phyloP scores from a whole-genome alignment of 2,888 invertebrate genomes.

The Bombylius discolor region DNA sequence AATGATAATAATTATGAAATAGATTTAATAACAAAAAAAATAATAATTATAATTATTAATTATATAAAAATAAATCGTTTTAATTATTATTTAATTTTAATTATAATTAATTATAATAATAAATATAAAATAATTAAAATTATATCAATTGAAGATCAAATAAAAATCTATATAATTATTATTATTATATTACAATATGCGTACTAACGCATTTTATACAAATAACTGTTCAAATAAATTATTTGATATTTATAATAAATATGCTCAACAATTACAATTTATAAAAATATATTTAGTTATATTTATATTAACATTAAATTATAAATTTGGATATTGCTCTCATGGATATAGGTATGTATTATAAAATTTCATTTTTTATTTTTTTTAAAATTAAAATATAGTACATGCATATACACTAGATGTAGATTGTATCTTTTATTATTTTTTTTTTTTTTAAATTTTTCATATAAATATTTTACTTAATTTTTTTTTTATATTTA shows the following conservation, averaged over 20 bases:
- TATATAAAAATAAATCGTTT: too few relatives aligned
- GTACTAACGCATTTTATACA: background rate
- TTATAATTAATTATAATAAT: background rate
- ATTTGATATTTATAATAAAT: background rate
- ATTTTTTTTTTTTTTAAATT: too few relatives aligned
- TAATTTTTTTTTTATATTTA: background rate
- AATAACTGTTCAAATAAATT: background rate
- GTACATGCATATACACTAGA: background rate
- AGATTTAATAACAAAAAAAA: too few relatives aligned
- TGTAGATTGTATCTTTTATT: background rate
- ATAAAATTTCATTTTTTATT: background rate
- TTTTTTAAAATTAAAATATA: background rate
- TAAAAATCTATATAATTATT: background rate
- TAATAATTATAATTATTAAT: too few relatives aligned
- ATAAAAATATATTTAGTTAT: background rate
- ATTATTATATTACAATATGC: background rate
- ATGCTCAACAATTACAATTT: background rate
- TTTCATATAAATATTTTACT: too few relatives aligned
- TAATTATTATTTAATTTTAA: too few relatives aligned
- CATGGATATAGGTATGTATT: conserved; percentile 6
- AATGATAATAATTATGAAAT: too few relatives aligned
- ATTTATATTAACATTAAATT: conserved; percentile 6
- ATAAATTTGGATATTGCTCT: conserved; percentile 3
- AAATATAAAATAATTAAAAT: background rate
- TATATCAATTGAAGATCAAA: background rate